Conservation (phyloP, 1,140 invertebrate genomes). For the Drosophila prosaltans region DNA sequence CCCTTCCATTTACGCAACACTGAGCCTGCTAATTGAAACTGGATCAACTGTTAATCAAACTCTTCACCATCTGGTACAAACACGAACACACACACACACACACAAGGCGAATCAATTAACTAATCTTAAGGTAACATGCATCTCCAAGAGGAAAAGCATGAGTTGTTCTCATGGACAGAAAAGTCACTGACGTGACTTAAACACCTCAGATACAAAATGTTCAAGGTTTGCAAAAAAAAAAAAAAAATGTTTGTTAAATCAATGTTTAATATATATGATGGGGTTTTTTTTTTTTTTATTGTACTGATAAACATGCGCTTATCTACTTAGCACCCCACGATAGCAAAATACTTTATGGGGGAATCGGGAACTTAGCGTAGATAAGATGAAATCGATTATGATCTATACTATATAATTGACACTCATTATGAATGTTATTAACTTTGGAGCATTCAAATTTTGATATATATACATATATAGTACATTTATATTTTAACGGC, state of each 20-base stretch:
- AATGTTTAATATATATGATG: conserved; percentile 11
- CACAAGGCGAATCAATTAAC: neutral
- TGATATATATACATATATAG: neutral
- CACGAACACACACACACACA: too few species aligned
- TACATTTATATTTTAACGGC: neutral
- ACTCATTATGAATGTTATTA: conserved; percentile 9
- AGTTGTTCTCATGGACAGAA: neutral
- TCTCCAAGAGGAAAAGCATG: neutral
- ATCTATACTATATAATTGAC: conserved; percentile 14
- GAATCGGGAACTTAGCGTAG: conserved; percentile 10
- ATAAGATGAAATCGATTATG: conserved; percentile 5
- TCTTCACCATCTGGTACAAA: conserved; percentile 1
- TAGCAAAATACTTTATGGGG: neutral
- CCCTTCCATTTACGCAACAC: conserved; percentile 1
- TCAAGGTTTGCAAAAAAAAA: neutral
- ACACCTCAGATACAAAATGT: neutral
- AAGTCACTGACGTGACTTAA: conserved; percentile 13
- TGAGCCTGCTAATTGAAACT: conserved; percentile 15
- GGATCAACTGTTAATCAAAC: conserved; percentile 18
- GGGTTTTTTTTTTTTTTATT: conserved; percentile 7
- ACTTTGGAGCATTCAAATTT: conserved; percentile 2
- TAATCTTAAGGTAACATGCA: conserved; percentile 2
- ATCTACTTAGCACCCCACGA: conserved; percentile 18
- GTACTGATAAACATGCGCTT: conserved; percentile 13
- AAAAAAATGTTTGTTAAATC: conserved; percentile 9